Evolutionary conservation across 2,888 invertebrate genomes (phyloP), one percentile per base, ranked within the genome.

Genomic region (Hetaerina titia): DNA sequence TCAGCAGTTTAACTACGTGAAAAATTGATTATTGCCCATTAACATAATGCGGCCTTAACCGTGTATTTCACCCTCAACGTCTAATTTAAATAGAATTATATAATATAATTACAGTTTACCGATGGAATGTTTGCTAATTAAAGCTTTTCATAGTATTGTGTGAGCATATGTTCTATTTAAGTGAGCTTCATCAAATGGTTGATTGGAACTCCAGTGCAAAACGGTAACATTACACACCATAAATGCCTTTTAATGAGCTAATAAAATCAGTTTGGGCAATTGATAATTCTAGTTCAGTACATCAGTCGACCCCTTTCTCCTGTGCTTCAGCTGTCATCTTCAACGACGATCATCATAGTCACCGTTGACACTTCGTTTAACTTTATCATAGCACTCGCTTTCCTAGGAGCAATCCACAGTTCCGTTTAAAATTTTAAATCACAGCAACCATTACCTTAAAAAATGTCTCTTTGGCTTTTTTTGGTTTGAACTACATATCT

Each of bases 171-270:
- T 92, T 92, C 92, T 92, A 92, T 92, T 64, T 69, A 92, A 64
- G 92, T 92, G 92, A 92, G 92, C 92, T 92, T 92, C 69, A 56
- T 92, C n/a, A 64, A 92, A 56, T 56, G 45, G 45, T 92, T 92
- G 56, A 45, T 92, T 74, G 69, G 92, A 56, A 92, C 92, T 92
- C 69, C 92, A 56, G 92, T 92, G 92, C 92, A 92, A 92, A 69
- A 69, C 69, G 92, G 92, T 92, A 92, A 92, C 92, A 64, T 92
- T 92, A 92, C 60, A 92, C 92, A 92, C 92, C 92, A 92, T 92
- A 92, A 69, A 92, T 56, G 56, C 92, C 92, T 92, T 69, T n/a
- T 92, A 13, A 92, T 45, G 69, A 92, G 92, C 69, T 92, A 69
- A 92, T 74, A 92, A 92, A 92, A 92, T 69, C 92, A 92, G 92